A percentile compares a stretch with the other conserved stretches of the same genome.
Evolutionary conservation across 2,797 vertebrate species (phyloP).

Genomic region (Peromyscus nudipes): DNA sequence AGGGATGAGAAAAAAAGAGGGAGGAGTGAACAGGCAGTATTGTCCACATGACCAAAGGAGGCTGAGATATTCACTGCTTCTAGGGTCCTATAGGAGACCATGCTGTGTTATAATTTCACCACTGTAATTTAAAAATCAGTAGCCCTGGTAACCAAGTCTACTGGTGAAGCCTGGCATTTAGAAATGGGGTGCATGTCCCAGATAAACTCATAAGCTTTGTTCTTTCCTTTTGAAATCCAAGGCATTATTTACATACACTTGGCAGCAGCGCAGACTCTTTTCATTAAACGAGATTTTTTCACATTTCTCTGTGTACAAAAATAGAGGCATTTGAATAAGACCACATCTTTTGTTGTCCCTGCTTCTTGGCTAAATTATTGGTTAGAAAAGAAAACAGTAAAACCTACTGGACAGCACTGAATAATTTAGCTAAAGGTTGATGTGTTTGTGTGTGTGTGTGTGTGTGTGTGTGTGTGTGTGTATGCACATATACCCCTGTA

Average conservation of each 20-base stretch:
- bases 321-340: conserved; percentile 74
- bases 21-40: neutral
- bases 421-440: neutral
- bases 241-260: conserved; percentile 69
- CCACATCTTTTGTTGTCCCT: neutral
- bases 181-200: conserved; percentile 44
- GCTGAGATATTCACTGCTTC: neutral
- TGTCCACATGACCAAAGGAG: neutral
- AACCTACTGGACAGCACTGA: neutral
- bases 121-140: conserved; percentile 67
- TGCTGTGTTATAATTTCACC: conserved; percentile 49
- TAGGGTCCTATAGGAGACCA: conserved; percentile 42
- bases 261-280: conserved; percentile 50
- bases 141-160: conserved; percentile 71
- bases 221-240: conserved; percentile 67
- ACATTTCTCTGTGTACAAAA: conserved; percentile 57
- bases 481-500: neutral
- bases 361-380: conserved; percentile 57
- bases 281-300: conserved; percentile 57
- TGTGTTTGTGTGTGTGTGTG: neutral
- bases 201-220: conserved; percentile 69
- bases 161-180: conserved; percentile 43
- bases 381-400: conserved; percentile 41
- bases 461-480: neutral
- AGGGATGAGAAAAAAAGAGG: neutral